Conservation (phyloP, 2,113 vertebrate genomes). For the Lamprotornis superbus region DNA sequence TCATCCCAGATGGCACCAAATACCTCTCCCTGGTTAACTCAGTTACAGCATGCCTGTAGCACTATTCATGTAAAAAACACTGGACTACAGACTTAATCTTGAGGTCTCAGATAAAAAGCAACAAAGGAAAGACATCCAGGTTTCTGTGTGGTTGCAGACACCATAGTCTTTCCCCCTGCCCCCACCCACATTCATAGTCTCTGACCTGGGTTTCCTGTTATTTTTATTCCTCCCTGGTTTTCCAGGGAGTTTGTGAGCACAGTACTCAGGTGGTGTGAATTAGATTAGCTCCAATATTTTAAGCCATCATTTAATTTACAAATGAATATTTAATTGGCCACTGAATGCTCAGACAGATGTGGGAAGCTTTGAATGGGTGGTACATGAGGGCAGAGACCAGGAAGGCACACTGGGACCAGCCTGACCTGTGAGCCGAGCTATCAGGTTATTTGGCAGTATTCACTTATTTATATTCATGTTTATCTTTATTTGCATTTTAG, state of each 20-base stretch:
- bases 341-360: neutral
- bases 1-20: neutral
- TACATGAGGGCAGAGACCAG: neutral
- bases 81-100: neutral
- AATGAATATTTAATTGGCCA: slow-evolving; percentile 5
- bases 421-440: neutral
- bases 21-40: neutral
- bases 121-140: neutral
- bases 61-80: neutral
- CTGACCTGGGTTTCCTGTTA: neutral
- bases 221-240: neutral
- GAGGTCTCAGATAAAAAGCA: neutral
- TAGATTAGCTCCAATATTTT: slow-evolving; percentile 18
- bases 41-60: neutral
- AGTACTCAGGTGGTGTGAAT: neutral
- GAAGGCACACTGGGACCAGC: neutral
- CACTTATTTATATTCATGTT: neutral
- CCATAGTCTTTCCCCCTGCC: accelerated
- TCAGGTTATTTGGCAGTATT: neutral
- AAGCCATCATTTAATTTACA: slow-evolving; percentile 28
- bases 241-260: neutral
- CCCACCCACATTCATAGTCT: neutral
- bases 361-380: neutral
- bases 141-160: neutral
- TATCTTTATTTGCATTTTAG: neutral